Evolutionary conservation across 2,888 invertebrate genomes (phyloP).

Genomic region (Xestia sexstrigata): DNA sequence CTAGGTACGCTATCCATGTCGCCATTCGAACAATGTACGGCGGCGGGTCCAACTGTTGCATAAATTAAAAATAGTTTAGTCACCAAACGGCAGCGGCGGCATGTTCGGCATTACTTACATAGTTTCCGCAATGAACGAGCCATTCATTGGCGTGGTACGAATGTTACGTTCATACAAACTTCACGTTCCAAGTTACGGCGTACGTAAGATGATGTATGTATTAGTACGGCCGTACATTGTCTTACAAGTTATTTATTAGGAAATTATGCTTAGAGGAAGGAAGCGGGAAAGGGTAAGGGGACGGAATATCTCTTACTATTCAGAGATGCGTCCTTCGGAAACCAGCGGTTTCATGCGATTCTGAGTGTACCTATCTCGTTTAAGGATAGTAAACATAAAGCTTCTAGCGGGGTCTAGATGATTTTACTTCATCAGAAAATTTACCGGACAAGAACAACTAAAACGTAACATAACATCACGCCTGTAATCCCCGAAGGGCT

Average conservation of each 20-base stretch:
- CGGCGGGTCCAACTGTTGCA: conserved; percentile 45
- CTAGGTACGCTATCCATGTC: conserved; percentile 40
- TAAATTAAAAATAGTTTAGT: conserved; percentile 67
- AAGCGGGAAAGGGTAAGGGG: conserved; percentile 1
- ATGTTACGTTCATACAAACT: conserved; percentile 50
- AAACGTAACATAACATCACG: not conserved
- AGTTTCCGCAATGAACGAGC: conserved; percentile 57
- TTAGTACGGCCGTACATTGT: conserved; percentile 32
- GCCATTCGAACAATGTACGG: conserved; percentile 51
- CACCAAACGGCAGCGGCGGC: conserved; percentile 42
- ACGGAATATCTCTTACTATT: conserved; percentile 24
- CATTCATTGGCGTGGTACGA: conserved; percentile 51
- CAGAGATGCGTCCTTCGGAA: conserved; percentile 19
- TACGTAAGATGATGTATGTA: conserved; percentile 27
- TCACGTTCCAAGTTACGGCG: conserved; percentile 17
- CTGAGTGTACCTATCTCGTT: not conserved
- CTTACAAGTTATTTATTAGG: conserved; percentile 45
- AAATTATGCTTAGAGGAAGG: conserved; percentile 36
- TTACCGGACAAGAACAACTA: not conserved
- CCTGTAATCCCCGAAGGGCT: no score
- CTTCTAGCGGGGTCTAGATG: not conserved
- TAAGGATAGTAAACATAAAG: not conserved
- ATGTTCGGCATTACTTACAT: conserved; percentile 49
- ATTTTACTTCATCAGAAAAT: not conserved
- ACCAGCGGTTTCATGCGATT: not conserved